A percentile compares a stretch with the other conserved stretches of the same genome.
phyloP scores from a whole-genome alignment of 2,888 invertebrate genomes.

The Pteria penguin region DNA sequence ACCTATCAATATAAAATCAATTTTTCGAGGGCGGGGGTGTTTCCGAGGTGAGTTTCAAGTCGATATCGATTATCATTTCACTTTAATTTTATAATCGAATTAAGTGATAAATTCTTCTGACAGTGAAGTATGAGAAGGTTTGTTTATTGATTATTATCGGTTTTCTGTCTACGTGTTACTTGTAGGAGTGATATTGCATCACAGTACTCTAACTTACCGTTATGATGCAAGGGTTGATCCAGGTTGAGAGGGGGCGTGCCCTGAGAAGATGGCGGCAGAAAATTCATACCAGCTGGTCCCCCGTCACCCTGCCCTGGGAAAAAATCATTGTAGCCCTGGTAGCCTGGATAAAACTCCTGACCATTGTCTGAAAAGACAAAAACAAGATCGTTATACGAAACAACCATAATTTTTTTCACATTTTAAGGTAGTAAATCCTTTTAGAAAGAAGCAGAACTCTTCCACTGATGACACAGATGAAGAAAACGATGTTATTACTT shows the following conservation, averaged over 20 bases:
- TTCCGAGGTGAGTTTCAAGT: too few relatives aligned
- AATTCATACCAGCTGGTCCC: constrained; percentile 59
- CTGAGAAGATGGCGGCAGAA: constrained; percentile 63
- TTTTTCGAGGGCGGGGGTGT: too few relatives aligned
- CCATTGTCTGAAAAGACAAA: constrained; percentile 63
- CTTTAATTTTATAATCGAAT: too few relatives aligned
- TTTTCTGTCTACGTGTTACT: not conserved
- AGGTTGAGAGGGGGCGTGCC: constrained; percentile 61
- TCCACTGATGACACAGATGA: too few relatives aligned
- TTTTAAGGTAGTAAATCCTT: not conserved
- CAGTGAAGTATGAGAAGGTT: too few relatives aligned
- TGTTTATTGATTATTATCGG: not conserved
- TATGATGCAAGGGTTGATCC: constrained; percentile 60
- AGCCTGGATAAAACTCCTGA: constrained; percentile 69
- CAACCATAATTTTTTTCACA: not conserved
- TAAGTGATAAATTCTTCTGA: too few relatives aligned
- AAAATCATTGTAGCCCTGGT: constrained; percentile 68
- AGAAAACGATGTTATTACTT: too few relatives aligned
- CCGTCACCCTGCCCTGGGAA: constrained; percentile 68
- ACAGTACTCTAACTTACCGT: too few relatives aligned
- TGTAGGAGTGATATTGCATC: not conserved
- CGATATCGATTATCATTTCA: too few relatives aligned
- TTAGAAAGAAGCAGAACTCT: too few relatives aligned
- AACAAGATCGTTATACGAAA: not conserved
- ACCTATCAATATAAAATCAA: too few relatives aligned